Percentiles rank a stretch among this genome's conserved stretches.
Evolutionary conservation across 2,888 invertebrate genomes (phyloP).

Genomic region (Dione vanillae): DNA sequence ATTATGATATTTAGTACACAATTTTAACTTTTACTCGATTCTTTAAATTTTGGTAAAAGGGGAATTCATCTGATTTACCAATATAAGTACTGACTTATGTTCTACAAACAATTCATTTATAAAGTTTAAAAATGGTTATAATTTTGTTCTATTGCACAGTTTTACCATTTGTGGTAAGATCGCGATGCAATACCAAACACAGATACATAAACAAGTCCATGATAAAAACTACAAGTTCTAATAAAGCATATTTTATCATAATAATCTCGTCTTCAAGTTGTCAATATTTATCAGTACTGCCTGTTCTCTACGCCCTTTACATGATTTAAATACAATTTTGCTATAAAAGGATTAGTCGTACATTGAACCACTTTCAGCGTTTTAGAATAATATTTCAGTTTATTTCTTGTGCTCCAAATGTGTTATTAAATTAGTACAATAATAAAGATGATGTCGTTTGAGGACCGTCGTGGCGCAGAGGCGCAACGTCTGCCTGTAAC

Average conservation of each 20-base stretch:
- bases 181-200: neutral
- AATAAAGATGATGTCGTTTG: too few relatives aligned
- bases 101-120: too few relatives aligned
- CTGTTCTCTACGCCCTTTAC: slow-evolving; percentile 33
- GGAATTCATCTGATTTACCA: too few relatives aligned
- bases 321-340: slow-evolving; percentile 36
- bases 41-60: too few relatives aligned
- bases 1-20: too few relatives aligned
- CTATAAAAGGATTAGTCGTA: slow-evolving; percentile 35
- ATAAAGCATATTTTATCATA: slow-evolving; percentile 27
- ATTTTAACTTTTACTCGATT: too few relatives aligned
- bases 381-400: slow-evolving; percentile 5
- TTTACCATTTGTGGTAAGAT: slow-evolving; percentile 12
- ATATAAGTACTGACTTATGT: too few relatives aligned
- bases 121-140: too few relatives aligned
- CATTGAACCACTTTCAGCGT: slow-evolving; percentile 21
- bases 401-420: neutral
- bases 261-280: slow-evolving; percentile 31
- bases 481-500: too few relatives aligned
- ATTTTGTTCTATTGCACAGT: neutral
- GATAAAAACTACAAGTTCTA: slow-evolving; percentile 25
- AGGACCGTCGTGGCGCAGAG: too few relatives aligned
- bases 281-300: slow-evolving; percentile 31
- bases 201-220: slow-evolving; percentile 9
- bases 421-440: neutral